These are phyloP conservation scores for Spilogale gracilis DNA, from an alignment of 2,113 vertebrate genomes.

Conservation along the genomic window DNA sequence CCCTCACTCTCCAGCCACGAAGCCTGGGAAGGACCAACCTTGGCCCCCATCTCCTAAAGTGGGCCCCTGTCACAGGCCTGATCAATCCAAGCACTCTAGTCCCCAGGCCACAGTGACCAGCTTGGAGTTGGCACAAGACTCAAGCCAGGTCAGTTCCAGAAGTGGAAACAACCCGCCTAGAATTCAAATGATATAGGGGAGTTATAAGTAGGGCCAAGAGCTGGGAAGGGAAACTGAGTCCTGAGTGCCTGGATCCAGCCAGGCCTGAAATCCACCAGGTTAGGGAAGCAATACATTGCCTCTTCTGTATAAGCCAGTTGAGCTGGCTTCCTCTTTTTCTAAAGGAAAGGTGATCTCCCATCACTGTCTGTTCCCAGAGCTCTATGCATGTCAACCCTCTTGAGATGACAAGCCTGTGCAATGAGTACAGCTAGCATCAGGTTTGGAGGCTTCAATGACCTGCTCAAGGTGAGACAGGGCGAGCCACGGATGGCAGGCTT, in stretches of 20 bases:
- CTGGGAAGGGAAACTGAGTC: not conserved
- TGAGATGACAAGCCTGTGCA: not conserved
- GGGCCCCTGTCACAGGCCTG: not conserved
- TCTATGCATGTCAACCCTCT: not conserved
- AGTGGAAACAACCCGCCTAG: not conserved
- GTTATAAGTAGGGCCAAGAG: not conserved
- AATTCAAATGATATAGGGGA: not conserved
- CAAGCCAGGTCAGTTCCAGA: not conserved
- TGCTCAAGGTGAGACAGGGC: not conserved
- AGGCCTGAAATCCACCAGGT: not conserved
- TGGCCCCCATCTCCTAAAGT: not conserved
- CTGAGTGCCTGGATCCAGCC: not conserved
- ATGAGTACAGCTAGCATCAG: not conserved
- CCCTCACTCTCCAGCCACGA: not conserved
- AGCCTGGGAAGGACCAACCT: not conserved
- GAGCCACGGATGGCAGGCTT: not conserved
- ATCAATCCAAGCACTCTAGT: not conserved
- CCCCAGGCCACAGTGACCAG: not conserved
- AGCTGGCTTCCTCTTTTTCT: not conserved
- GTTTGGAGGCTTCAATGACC: not conserved
- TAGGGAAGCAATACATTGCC: not conserved
- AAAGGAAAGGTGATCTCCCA: not conserved
- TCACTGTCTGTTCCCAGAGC: not conserved
- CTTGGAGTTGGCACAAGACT: not conserved
- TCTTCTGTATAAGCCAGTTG: not conserved